phyloP scores from a whole-genome alignment of 1,140 invertebrate species.

The Drosophila ficusphila region DNA sequence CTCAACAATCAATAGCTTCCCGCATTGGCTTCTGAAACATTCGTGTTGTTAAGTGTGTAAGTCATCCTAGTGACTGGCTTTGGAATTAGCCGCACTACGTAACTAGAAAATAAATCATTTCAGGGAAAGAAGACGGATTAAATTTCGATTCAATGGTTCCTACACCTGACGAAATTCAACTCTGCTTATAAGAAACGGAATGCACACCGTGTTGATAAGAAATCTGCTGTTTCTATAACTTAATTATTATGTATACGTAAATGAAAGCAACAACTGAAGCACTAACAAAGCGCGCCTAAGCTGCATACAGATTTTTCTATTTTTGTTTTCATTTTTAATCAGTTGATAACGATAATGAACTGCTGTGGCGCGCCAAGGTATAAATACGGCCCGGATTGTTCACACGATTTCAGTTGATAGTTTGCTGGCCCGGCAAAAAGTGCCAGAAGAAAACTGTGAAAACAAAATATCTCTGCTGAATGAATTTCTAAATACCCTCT shows the following conservation, averaged over 20 bases:
- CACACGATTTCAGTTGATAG: slow-evolving; percentile 53
- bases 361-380: slow-evolving; percentile 32
- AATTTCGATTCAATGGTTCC: too few species aligned
- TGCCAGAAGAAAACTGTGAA: slow-evolving; percentile 12
- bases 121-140: too few species aligned
- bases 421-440: slow-evolving; percentile 8
- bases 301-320: slow-evolving; percentile 12
- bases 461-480: not conserved
- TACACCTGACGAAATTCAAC: too few species aligned
- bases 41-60: not conserved
- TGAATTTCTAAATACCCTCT: not conserved
- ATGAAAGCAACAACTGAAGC: slow-evolving; percentile 11
- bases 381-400: slow-evolving; percentile 43
- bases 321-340: slow-evolving; percentile 41
- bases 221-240: slow-evolving; percentile 21
- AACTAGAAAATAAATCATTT: too few species aligned
- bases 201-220: slow-evolving; percentile 28
- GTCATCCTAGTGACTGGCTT: not conserved
- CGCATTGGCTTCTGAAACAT: not conserved
- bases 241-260: slow-evolving; percentile 57
- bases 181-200: too few species aligned
- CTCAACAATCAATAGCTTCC: not conserved
- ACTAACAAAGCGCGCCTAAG: slow-evolving; percentile 18
- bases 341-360: slow-evolving; percentile 59
- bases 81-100: too few species aligned